Conservation (phyloP, 2,113 vertebrate genomes). For the Pteronura brasiliensis region DNA sequence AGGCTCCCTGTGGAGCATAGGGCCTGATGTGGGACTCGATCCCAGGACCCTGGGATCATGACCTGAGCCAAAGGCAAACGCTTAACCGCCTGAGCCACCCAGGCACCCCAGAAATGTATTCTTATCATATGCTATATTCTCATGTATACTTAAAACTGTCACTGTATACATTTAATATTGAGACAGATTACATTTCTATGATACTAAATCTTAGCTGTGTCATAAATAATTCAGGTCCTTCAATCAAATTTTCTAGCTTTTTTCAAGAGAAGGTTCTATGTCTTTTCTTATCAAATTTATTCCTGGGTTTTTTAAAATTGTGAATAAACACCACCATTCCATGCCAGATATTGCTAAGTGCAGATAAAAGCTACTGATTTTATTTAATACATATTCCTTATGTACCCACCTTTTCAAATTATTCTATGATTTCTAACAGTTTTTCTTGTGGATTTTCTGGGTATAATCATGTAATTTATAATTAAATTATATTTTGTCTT, state of each 20-base stretch:
- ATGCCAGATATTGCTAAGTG: neutral
- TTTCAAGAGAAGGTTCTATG: neutral
- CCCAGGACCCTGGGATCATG: too few species aligned
- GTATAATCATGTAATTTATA: neutral
- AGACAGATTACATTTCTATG: conserved; percentile 4
- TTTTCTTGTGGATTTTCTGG: neutral
- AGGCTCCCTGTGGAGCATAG: too few species aligned
- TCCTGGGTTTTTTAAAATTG: neutral
- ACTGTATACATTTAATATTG: neutral
- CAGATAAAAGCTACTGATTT: neutral
- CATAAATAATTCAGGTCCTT: conserved; percentile 6
- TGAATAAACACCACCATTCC: neutral
- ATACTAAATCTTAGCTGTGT: neutral
- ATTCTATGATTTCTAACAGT: neutral
- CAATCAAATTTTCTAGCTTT: neutral
- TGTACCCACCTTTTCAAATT: neutral
- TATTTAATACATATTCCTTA: neutral
- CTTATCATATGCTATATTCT: neutral
- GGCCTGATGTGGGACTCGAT: too few species aligned
- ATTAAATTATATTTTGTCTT: neutral
- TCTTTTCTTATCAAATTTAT: neutral
- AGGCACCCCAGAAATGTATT: neutral
- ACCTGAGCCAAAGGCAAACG: too few species aligned
- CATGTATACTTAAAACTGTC: neutral
- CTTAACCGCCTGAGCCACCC: too few species aligned